Evolutionary conservation across 2,113 vertebrate species (phyloP), one percentile per base, ranked within the genome.

Genomic region (Formicarius rufipectus): DNA sequence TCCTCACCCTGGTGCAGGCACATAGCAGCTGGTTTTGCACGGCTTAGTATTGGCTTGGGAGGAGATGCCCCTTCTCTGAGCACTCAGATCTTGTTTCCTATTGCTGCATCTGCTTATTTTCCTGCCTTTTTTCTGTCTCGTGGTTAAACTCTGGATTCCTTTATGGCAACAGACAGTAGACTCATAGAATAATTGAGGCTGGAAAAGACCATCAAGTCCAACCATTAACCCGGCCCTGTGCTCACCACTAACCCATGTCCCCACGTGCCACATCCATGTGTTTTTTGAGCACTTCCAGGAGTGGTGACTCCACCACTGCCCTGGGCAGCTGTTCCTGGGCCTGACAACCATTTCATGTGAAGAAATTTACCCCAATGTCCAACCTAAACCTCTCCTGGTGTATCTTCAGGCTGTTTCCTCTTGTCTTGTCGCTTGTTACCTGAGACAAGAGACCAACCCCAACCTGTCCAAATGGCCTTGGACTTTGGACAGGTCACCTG

Each of bases 81-180:
- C 1, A 4, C 39, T 62, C 74, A 12, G 3, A 30, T 31, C 39
- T 37, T 30, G 9, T 42, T 50, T 71, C 4, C 2, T 49, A 0
- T 30, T 39, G 47, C 66, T 87, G 49, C 60, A 44, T n/a, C 13
- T 0, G 2, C 22, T 52, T 30, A 11, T 44, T 80, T 63, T 33
- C 56, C 23, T 21, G 0, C 35, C 21, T 17, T 39, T n/a, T 30
- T 64, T 89, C 35, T 33, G 16, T 78, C 52, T 72, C 9, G 1
- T 25, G 59, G 15, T 50, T 71, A n/a, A 81, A 7, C 40, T 40
- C 24, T 21, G 31, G 60, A 19, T 52, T 68, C 33, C 68, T 12
- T 39, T 68, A 6, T 2, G 6, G 22, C 31, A 47, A 5, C 33
- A 42, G 75, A 35, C 31, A 47, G 5, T 30, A 42, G 75, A 35